phyloP scores from a whole-genome alignment of 35 echinoderm and acorn worm species.

The Heliocidaris erythrogramma region DNA sequence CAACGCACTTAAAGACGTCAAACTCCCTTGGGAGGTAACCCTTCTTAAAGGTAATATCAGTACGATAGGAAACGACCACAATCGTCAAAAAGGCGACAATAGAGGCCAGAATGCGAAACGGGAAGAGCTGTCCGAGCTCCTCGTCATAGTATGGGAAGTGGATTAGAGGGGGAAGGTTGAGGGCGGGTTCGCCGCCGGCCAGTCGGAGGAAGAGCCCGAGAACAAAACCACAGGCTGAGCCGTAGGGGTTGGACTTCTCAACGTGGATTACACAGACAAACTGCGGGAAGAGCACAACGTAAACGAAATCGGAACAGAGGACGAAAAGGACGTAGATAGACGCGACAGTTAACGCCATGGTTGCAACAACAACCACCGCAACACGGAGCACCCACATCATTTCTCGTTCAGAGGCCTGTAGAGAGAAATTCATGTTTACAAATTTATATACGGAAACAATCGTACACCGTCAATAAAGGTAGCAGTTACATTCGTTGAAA shows the following conservation, averaged over 20 bases:
- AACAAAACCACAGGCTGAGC: conserved; percentile 73
- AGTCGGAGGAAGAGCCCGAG: conserved; percentile 73
- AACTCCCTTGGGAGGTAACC: conserved; percentile 48
- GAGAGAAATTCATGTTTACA: conserved; percentile 48
- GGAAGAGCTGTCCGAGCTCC: conserved; percentile 67
- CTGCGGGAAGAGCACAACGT: conserved; percentile 88
- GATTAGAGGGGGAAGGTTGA: conserved; percentile 65
- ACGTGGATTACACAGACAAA: conserved; percentile 80
- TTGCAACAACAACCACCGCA: conserved; percentile 62
- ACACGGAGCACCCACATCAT: conserved; percentile 79
- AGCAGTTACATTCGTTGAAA: too few relatives aligned
- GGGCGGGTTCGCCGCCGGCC: conserved; percentile 65
- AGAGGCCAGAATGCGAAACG: conserved; percentile 80
- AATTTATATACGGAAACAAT: too few relatives aligned
- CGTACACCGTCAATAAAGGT: too few relatives aligned
- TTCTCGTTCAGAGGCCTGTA: conserved; percentile 78
- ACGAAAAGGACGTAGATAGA: too few relatives aligned
- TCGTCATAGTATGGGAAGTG: conserved; percentile 72
- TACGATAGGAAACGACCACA: conserved; percentile 65
- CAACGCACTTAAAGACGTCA: conserved; percentile 73
- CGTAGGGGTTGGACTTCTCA: conserved; percentile 79
- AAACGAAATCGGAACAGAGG: conserved; percentile 93
- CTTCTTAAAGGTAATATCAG: conserved; percentile 66
- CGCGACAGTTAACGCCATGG: conserved; percentile 67
- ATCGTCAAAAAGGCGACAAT: conserved; percentile 65